These are phyloP conservation scores for Leptopterna dolabrata DNA, from an alignment of 2,888 invertebrate genomes.

Conservation along the genomic window DNA sequence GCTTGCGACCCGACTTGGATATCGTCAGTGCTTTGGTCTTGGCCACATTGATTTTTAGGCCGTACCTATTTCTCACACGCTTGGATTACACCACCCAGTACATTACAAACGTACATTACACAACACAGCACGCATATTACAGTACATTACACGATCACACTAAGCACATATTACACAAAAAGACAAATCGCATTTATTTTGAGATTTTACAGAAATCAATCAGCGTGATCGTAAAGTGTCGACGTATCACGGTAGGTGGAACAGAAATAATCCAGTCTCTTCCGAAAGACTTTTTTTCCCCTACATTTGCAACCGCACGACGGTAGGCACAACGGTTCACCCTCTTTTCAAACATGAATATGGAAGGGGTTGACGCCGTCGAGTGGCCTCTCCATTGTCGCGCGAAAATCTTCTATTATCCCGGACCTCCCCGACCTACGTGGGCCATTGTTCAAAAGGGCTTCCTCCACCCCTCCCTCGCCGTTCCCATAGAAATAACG, in stretches of 20 bases:
- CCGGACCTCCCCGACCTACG: neutral
- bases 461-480: neutral
- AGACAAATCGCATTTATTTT: too few species aligned
- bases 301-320: neutral
- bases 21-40: too few species aligned
- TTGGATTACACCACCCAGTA: too few species aligned
- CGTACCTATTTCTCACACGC: too few species aligned
- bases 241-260: neutral
- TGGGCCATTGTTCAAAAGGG: constrained; percentile 34
- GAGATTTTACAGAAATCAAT: too few species aligned
- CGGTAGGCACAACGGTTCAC: neutral
- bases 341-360: constrained; percentile 1
- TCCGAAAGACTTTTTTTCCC: neutral
- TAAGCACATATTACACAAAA: too few species aligned
- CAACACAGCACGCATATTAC: too few species aligned
- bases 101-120: too few species aligned
- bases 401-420: constrained; percentile 38
- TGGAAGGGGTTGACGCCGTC: constrained; percentile 1
- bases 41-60: too few species aligned
- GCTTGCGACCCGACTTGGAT: too few species aligned
- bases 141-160: too few species aligned
- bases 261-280: neutral
- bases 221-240: neutral
- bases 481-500: constrained; percentile 20
- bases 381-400: constrained; percentile 32